Percentiles rank a stretch among this genome's conserved stretches.
phyloP scores from a whole-genome alignment of 2,888 invertebrate species.

The Zelleria hepariella region DNA sequence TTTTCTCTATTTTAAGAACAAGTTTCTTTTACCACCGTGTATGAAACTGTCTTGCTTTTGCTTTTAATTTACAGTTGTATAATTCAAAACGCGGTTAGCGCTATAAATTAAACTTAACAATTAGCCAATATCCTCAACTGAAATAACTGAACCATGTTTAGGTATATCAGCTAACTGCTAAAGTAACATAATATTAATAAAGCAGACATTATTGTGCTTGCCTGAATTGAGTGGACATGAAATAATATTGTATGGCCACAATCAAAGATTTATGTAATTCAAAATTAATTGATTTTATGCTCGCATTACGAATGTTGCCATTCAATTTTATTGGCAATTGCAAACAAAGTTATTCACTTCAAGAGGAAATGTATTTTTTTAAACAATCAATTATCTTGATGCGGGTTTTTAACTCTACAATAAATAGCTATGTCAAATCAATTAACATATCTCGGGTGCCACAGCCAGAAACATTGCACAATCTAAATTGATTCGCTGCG shows the following conservation, averaged over 20 bases:
- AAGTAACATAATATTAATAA: too few species aligned
- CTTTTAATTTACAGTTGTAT: neutral
- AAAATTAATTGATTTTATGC: too few species aligned
- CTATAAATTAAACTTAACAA: too few species aligned
- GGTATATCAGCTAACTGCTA: too few species aligned
- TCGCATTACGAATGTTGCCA: conserved; percentile 16
- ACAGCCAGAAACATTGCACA: neutral
- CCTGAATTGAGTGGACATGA: neutral
- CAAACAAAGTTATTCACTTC: conserved; percentile 28
- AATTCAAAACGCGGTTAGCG: too few species aligned
- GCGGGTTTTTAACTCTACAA: neutral
- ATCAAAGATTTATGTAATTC: neutral
- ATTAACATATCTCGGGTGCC: neutral
- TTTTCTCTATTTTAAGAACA: neutral
- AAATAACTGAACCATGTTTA: too few species aligned
- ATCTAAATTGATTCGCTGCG: neutral
- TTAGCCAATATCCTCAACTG: too few species aligned
- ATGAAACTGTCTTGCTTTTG: conserved; percentile 5
- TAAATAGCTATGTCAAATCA: neutral
- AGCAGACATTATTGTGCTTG: neutral
- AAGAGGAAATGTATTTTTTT: too few species aligned
- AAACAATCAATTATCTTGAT: neutral
- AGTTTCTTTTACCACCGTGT: neutral
- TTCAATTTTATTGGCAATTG: conserved; percentile 25
- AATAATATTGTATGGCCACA: neutral